Base-by-base conservation (phyloP, 2,797 vertebrate genomes). In the Sebastes vulpes region DNA sequence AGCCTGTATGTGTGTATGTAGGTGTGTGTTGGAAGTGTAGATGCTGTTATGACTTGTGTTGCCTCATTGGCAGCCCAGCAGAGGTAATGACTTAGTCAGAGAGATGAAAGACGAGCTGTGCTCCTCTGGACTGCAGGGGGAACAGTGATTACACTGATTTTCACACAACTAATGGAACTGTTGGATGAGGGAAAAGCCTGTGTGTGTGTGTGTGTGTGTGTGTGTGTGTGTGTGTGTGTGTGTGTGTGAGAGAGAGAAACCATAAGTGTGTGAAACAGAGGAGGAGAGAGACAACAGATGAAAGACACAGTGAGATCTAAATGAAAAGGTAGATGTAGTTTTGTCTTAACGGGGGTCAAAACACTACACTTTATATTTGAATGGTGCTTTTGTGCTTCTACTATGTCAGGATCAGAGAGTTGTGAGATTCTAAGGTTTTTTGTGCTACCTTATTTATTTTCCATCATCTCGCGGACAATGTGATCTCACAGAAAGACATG, bases 131-230 rank as follows among this genome's bases (percentile, higher is more conserved):
- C 32, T 26, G n/a, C 25, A 16, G n/a, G 61, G n/a, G 31, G 14
- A 35, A 28, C 54, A 20, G 28, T 26, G 28, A 83, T 73, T 73
- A 58, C 12, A 26, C 58, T 56, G 65, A 84, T 57, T 64, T 46
- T 42, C 18, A 75, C 29, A 52, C 26, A 60, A 25, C 6, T 28
- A 77, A 61, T 76, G 53, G 11, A 25, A n/a, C 46, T 48, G 46
- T 18, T 48, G 46, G 46, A 48, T 48, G 46, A 48, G 46, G 18
- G 16, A n/a, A 50, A 50, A 50, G 46, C 18, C 18, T n/a, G 46
- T 20, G n/a, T 50, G 18, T 48, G 46, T 42, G 38, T 18, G 14
- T 46, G 42, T 46, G 6, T 46, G 16, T 46, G 42, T 42, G 42
- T 42, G 14, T 6, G 50, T 5, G n/a, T 5, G 21, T 42, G 14